Conservation (phyloP, 2,113 vertebrate genomes). For the Indicator indicator region DNA sequence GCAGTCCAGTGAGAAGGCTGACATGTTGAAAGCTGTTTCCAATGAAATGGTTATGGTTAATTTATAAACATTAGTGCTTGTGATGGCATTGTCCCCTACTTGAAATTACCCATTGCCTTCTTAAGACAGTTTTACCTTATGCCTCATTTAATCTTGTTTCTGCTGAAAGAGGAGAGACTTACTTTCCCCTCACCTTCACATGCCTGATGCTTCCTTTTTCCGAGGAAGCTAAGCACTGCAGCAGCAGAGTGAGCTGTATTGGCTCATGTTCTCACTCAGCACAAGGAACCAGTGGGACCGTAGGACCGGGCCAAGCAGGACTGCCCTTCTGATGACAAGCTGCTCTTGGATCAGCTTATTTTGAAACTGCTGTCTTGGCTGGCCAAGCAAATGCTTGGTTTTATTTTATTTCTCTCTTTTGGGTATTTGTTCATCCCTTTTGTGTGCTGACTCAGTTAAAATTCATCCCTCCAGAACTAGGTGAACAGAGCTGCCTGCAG, state of each 20-base stretch:
- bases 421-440: not conserved
- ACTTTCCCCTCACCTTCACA: not conserved
- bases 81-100: not conserved
- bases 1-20: not conserved
- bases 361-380: not conserved
- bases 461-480: not conserved
- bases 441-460: not conserved
- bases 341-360: not conserved
- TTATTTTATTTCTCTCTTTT: not conserved
- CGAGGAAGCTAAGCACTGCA: fast-evolving
- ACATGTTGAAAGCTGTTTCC: not conserved
- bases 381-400: not conserved
- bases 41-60: not conserved
- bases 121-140: not conserved
- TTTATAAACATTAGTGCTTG: not conserved
- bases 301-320: not conserved
- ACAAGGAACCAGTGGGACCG: not conserved
- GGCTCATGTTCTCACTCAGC: fast-evolving
- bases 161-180: not conserved
- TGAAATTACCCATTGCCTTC: not conserved
- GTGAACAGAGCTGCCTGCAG: not conserved
- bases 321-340: not conserved
- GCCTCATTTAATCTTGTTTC: not conserved
- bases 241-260: not conserved
- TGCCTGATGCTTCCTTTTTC: not conserved